phyloP scores from a whole-genome alignment of 2,113 vertebrate species.

The Puffinus mauretanicus region DNA sequence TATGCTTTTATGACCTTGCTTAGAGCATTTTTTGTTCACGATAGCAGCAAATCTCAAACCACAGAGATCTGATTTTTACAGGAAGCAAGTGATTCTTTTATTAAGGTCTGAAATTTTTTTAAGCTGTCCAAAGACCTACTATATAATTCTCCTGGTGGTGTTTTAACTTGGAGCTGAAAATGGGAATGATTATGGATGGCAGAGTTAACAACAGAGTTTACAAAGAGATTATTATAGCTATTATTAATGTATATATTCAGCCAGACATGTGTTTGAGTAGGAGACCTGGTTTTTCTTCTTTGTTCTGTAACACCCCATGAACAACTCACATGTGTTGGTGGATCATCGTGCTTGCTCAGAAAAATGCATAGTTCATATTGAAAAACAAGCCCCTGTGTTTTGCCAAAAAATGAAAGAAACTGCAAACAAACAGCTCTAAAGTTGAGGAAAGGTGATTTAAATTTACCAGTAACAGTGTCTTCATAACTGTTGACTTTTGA shows the following conservation, averaged over 20 bases:
- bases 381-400: slow-evolving; percentile 7
- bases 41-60: neutral
- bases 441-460: neutral
- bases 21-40: neutral
- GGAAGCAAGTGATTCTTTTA: slow-evolving; percentile 16
- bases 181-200: neutral
- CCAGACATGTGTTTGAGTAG: neutral
- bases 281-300: neutral
- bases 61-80: slow-evolving; percentile 13
- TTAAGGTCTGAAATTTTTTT: neutral
- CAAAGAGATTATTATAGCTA: neutral
- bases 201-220: neutral
- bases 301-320: neutral
- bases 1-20: neutral
- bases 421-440: neutral
- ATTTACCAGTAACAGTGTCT: neutral
- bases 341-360: neutral
- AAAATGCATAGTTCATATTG: neutral
- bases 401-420: slow-evolving; percentile 1
- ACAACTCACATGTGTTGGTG: neutral
- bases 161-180: slow-evolving; percentile 2
- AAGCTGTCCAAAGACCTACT: neutral
- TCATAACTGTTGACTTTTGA: neutral
- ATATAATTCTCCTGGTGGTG: neutral
- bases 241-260: slow-evolving; percentile 4